Base-by-base conservation (phyloP, 2,797 vertebrate genomes). In the Babyrousa celebensis region DNA sequence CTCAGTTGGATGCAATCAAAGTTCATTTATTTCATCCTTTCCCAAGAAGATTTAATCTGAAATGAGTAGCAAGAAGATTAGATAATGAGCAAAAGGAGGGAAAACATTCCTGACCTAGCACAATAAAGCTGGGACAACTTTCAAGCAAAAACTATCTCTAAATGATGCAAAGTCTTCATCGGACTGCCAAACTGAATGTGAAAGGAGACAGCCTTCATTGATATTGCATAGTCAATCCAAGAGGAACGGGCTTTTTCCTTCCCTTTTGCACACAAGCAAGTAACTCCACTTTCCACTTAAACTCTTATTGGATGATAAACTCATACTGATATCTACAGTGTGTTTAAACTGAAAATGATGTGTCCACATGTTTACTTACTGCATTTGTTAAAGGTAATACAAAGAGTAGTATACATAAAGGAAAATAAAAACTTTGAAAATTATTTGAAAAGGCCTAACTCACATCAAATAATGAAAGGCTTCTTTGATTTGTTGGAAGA, bases 401-500 rank as follows among this genome's bases (percentile, higher is more conserved):
- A 77, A 94, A 90, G 15, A 58, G 6, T 56, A 72, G 12, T 48
- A 3, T 11, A 32, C 40, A 52, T 14, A 92, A 90, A 89, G 14
- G 72, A 94, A 85, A 96, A 71, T 17, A 93, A 4, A 72, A 90
- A 60, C 40, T 58, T 85, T 60, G 32, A 85, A 86, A 87, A 60
- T 40, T 74, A 79, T 77, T 88, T 85, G 23, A 29, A 94, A 92
- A 79, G 12, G 15, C 3, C 23, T 62, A 32, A 8, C 6, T 7
- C 7, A 27, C 62, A 82, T 90, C 23, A 43, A 20, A 77, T 15
- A 67, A 74, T 67, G 86, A 80, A 54, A 89, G 16, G 0, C 3
- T 12, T 88, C 20, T 77, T 15, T 89, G 16, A 79, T 65, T 95
- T 80, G 40, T 74, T n/a, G 29, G 63, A 65, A 91, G 21, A 85